Base-by-base conservation (phyloP, 2,888 invertebrate species). In the Heliconius cydno region DNA sequence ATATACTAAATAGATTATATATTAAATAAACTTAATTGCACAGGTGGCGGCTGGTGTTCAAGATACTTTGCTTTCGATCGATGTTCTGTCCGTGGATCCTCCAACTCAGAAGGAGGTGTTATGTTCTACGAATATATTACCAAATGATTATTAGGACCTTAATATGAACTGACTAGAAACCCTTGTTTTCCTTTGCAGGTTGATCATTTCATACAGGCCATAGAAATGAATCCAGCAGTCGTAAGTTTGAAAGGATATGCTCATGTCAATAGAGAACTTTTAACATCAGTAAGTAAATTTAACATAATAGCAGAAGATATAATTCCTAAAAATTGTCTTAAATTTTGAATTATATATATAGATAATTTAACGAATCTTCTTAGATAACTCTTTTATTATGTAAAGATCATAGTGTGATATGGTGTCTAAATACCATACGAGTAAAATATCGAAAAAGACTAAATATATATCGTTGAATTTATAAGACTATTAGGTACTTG, bases 221-320 rank as follows among this genome's bases (percentile, higher is more conserved):
- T 97, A 75, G 96, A 96, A 88, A 96, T 97, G 96, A 97, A 97
- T 88, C 96, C 97, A 9, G 96, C 97, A 0, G 96, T 96, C 28
- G 97, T 97, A 1, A 96, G 96, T 46, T 89, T 97, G 72, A 96
- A 96, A 86, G 97, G 97, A 38, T 97, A 96, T 84, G 96, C 96
- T 1, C 90, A 96, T 83, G 96, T 97, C 30, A 96, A 96, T 87
- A 94, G 97, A 78, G 96, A 96, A 86, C 89, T 97, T 5, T 89
- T 97, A 25, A 96, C 96, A 65, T 96, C 96, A 83, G 97, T 96
- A 87, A 91, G 95, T 88, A 74, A 30, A 57, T 30, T 73, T 25
- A 71, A 68, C 66, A 38, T 6, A 38, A 1, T 38, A 68, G 34
- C 66, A 25, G 15, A 46, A 46, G 15, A 46, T 46, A 9, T 1